Base-by-base conservation (phyloP, 92 coral and sea anemone species). In the Paramuricea clavata region DNA sequence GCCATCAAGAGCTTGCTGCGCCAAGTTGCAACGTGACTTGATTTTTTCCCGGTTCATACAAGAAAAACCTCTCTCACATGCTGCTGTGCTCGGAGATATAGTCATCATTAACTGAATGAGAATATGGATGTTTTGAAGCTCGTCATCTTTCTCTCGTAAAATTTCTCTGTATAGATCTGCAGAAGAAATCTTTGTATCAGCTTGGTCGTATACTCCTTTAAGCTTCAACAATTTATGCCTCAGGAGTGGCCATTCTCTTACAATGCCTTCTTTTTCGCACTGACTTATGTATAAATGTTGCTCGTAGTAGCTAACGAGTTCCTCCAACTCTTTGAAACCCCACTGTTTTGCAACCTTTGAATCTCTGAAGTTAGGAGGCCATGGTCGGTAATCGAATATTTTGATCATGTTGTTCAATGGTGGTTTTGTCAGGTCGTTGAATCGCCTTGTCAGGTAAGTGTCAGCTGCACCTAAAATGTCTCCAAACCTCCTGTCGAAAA, bases 11-110 rank as follows among this genome's bases (percentile, higher is more conserved):
- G 31, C 35, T 22, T 22, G 31, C 30, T 65, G 31, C 3, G 31
- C 35, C 31, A 65, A 28, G 31, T 22, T 21, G 30, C 31, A 21
- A 65, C 72, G 30, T 15, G 35, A 65, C 5, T 3, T 65, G 15
- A 19, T 28, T 28, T 65, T 21, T 15, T 21, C 72, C 35, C 72
- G 30, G 35, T 65, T 65, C 72, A 65, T 65, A 21, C 27, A 22
- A 65, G 72, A 65, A 28, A 65, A 65, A 15, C 72, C 72, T 21
- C 72, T 22, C 3, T 65, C 72, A 28, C 72, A 65, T 22, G 72
- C 72, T 21, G 72, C 72, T 21, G 72, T 65, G 72, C 72, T 65
- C 34, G 30, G 72, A 2, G 72, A 65, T 21, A 65, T 28, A 28
- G 72, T 65, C 72, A 28, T 28, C 72, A 65, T 65, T 22, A 65